Base-by-base conservation (phyloP, 2,113 vertebrate genomes). In the Dinomys branickii region DNA sequence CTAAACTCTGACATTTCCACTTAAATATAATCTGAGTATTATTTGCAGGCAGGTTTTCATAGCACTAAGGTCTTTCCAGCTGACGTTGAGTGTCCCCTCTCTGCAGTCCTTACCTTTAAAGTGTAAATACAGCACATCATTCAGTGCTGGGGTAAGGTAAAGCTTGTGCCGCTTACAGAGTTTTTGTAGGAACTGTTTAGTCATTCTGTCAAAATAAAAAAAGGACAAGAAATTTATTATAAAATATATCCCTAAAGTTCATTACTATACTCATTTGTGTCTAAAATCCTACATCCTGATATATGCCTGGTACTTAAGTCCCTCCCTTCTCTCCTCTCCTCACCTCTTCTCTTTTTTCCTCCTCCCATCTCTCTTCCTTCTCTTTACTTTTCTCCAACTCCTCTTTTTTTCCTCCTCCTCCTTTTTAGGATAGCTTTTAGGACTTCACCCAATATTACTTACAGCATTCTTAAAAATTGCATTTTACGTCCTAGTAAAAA, bases 111-210 rank as follows among this genome's bases (percentile, higher is more conserved):
- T 98, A 99, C 99, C 99, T 99, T 99, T 99, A 88, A 98, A 99
- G 96, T 99, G 99, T 96, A 99, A 98, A 90, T 99, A 99, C 54
- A 99, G 98, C 0, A 98, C 99, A 81, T 99, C 99, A 94, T 99
- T 99, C 97, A 99, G 96, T 26, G 89, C 95, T 0, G 99, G 99
- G 0, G 99, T 99, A 35, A 83, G 2, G 63, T 99, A 99, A 47
- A 99, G 98, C 95, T 99, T 99, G 82, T 99, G 98, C 75, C 99
- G 94, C 96, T 99, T 99, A 98, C 99, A 99, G 89, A 99, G 99
- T 67, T 99, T 99, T 94, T 88, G 98, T 82, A 99, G 98, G 91
- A 99, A 98, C 67, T 96, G 97, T 98, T 99, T 99, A n/a, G 99
- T 99, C 98, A 99, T 99, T 97, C 99, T 99, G 97, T 98, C 97